phyloP scores from a whole-genome alignment of 2,888 invertebrate genomes.

The Xestia rhomboidea region DNA sequence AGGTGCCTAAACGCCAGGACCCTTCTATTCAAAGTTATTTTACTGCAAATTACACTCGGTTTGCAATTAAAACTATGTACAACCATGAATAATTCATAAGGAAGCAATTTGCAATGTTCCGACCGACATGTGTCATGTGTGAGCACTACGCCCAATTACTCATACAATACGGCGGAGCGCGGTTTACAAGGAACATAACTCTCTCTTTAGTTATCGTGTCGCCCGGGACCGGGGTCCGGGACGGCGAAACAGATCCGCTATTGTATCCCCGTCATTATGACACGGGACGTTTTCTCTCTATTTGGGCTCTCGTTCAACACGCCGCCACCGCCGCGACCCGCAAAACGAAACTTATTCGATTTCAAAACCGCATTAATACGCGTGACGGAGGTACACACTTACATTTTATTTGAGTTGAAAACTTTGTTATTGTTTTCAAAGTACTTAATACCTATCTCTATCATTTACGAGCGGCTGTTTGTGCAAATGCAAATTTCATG shows the following conservation, averaged over 20 bases:
- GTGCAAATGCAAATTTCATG: conserved; percentile 80
- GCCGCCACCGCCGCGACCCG: conserved; percentile 25
- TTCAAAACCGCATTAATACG: conserved; percentile 56
- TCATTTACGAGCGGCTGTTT: conserved; percentile 74
- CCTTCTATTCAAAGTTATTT: conserved; percentile 31
- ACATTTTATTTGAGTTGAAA: conserved; percentile 67
- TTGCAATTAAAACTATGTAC: conserved; percentile 56
- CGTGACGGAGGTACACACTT: conserved; percentile 60
- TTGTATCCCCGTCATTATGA: conserved; percentile 62
- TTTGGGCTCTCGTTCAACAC: conserved; percentile 44
- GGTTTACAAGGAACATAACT: conserved; percentile 64
- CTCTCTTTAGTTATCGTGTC: conserved; percentile 55
- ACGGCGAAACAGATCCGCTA: conserved; percentile 59
- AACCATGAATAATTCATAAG: conserved; percentile 65
- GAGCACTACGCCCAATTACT: conserved; percentile 71
- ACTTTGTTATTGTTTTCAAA: conserved; percentile 71
- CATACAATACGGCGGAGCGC: conserved; percentile 63
- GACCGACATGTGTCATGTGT: conserved; percentile 68
- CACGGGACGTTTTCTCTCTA: conserved; percentile 42
- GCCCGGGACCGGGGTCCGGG: conserved; percentile 46
- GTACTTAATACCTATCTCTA: conserved; percentile 71
- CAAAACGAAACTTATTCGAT: conserved; percentile 62
- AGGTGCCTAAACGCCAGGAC: conserved; percentile 11
- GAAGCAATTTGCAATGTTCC: conserved; percentile 70
- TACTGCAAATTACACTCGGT: conserved; percentile 31